phyloP scores from a whole-genome alignment of 2,113 vertebrate genomes.

The Malurus alboscapulatus region DNA sequence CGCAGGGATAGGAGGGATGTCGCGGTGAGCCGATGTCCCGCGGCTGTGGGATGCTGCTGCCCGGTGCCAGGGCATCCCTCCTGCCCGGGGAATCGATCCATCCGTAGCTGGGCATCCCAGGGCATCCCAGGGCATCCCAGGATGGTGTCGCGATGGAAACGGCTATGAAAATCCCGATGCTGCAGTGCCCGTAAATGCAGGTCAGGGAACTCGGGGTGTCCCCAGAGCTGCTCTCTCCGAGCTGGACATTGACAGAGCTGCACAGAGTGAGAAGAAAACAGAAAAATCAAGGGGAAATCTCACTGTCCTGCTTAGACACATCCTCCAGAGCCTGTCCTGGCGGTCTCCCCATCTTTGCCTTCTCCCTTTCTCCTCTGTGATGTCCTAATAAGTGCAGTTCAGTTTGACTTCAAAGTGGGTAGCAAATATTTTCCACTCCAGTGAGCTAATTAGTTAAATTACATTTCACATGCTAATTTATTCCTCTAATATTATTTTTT shows the following conservation, averaged over 20 bases:
- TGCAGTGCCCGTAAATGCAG: too few species aligned
- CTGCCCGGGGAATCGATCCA: accelerated
- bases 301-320: neutral
- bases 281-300: neutral
- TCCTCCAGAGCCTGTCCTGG: neutral
- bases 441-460: conserved; percentile 61
- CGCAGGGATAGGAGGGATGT: neutral
- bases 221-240: neutral
- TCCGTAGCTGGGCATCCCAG: too few species aligned
- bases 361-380: neutral
- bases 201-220: neutral
- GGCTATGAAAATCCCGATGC: neutral
- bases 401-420: conserved; percentile 50
- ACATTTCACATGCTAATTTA: conserved; percentile 63
- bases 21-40: accelerated
- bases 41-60: neutral
- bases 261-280: neutral
- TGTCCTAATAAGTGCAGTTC: neutral
- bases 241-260: neutral
- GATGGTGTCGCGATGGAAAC: accelerated
- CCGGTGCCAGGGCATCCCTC: neutral
- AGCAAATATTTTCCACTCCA: conserved; percentile 47
- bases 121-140: neutral
- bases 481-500: conserved; percentile 24
- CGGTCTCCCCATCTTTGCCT: neutral